Evolutionary conservation across 2,113 vertebrate genomes (phyloP), one percentile per base, ranked within the genome.

Genomic region (Albula goreensis): DNA sequence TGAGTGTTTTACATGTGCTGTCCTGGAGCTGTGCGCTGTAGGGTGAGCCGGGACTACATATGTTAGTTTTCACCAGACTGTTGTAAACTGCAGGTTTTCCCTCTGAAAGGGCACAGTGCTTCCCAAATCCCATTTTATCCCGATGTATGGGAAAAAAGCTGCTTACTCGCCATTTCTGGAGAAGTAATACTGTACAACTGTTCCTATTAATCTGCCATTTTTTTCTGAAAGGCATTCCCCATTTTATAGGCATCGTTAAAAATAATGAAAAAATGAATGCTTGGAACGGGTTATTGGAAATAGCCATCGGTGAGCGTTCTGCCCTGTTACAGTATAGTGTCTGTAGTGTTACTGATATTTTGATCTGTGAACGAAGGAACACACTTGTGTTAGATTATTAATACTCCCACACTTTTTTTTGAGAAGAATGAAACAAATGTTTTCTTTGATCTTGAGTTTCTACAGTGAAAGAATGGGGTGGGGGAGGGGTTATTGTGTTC

Each of bases 101-200:
- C 56, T 31, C 41, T 50, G 17, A 22, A 50, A 50, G 83, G 31
- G 63, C 83, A 77, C 51, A 25, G n/a, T 15, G 17, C 78, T 78
- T 56, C 11, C n/a, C 41, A 84, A 78, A 17, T 4, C 9, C 50
- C 50, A 11, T 9, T 78, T 78, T 41, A 41, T 41, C 25, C 66
- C 13, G 7, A 51, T 48, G 13, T 31, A 78, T 53, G 70, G 13
- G 13, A 77, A 15, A 77, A 15, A 78, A 78, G 83, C 13, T 53
- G 13, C n/a, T 51, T 78, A 77, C 12, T 12, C 50, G 31, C 31
- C 11, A 78, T 50, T 84, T 84, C 70, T 74, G 66, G 17, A 84
- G 66, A 74, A 66, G 7, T 84, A 84, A 84, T 49, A 52, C 63
- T 52, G 49, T 74, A 84, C 83, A 77, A 74, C 66, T 53, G 83